phyloP scores from a whole-genome alignment of 2,888 invertebrate genomes.

The Xestia rhomboidea region DNA sequence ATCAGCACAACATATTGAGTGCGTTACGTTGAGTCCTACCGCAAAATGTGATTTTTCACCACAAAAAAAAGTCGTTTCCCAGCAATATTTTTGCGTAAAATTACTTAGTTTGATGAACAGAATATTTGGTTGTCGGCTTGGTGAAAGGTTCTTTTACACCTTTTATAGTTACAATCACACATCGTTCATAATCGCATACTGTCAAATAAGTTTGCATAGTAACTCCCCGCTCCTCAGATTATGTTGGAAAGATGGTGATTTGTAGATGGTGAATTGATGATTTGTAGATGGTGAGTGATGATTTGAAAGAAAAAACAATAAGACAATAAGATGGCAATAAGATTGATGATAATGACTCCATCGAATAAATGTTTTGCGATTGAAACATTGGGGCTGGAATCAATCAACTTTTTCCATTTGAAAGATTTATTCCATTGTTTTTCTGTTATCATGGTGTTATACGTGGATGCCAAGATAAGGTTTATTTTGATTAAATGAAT shows the following conservation, averaged over 20 bases:
- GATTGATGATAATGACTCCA: constrained; percentile 18
- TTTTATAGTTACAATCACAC: not conserved
- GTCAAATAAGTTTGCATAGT: not conserved
- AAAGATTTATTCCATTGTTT: constrained; percentile 13
- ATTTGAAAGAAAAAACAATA: no score
- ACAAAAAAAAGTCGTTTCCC: no score
- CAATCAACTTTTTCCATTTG: constrained; percentile 19
- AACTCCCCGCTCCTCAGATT: not conserved
- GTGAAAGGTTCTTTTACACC: no score
- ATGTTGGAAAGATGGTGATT: not conserved
- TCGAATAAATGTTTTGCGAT: constrained; percentile 10
- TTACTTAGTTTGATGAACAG: no score
- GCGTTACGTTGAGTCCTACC: no score
- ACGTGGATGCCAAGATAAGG: not conserved
- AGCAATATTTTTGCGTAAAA: no score
- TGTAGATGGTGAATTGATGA: not conserved
- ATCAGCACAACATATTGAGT: no score
- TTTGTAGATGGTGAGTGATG: not conserved
- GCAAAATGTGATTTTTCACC: no score
- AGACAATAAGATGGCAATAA: no score
- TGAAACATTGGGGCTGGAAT: constrained; percentile 12
- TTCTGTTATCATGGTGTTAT: not conserved
- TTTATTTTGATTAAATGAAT: no score
- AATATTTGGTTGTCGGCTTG: no score
- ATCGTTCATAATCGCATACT: not conserved